Evolutionary conservation across 1,140 invertebrate genomes (phyloP).

Genomic region (Belonocnema kinseyi): DNA sequence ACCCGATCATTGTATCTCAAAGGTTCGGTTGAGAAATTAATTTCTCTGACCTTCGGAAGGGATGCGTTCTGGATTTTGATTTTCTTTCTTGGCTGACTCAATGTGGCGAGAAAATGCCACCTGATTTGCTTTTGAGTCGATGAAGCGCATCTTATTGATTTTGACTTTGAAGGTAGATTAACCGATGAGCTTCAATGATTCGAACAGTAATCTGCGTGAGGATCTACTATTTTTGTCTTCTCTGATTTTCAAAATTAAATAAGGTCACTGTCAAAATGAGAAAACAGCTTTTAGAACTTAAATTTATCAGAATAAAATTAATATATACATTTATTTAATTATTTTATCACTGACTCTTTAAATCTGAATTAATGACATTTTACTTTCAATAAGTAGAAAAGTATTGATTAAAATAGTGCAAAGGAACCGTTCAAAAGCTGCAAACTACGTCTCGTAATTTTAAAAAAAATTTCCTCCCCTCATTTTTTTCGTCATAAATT

Average conservation of each 20-base stretch:
- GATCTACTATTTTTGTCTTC: conserved; percentile 3
- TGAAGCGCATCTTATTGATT: conserved; percentile 15
- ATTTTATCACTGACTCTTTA: too few relatives aligned
- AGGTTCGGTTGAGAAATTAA: background rate
- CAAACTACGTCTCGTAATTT: too few relatives aligned
- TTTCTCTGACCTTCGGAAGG: conserved; percentile 7
- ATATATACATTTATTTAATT: too few relatives aligned
- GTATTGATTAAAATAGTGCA: too few relatives aligned
- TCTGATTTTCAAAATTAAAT: background rate
- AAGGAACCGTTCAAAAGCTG: too few relatives aligned
- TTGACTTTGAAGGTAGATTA: conserved; percentile 7
- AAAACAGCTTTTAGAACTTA: too few relatives aligned
- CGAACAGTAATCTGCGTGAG: background rate
- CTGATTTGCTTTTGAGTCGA: conserved; percentile 12
- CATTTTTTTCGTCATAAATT: too few relatives aligned
- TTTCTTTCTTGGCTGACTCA: conserved; percentile 8
- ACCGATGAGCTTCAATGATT: conserved; percentile 27
- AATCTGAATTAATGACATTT: too few relatives aligned
- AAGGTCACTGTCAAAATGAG: too few relatives aligned
- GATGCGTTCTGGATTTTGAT: conserved; percentile 14
- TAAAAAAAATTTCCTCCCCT: too few relatives aligned
- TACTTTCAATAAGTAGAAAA: too few relatives aligned
- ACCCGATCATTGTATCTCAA: background rate
- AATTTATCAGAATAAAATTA: too few relatives aligned
- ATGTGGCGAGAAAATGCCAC: conserved; percentile 10